A percentile compares a stretch with the other conserved stretches of the same genome.
Evolutionary conservation across 2,888 invertebrate species (phyloP).

Genomic region (Limnephilus auricula): DNA sequence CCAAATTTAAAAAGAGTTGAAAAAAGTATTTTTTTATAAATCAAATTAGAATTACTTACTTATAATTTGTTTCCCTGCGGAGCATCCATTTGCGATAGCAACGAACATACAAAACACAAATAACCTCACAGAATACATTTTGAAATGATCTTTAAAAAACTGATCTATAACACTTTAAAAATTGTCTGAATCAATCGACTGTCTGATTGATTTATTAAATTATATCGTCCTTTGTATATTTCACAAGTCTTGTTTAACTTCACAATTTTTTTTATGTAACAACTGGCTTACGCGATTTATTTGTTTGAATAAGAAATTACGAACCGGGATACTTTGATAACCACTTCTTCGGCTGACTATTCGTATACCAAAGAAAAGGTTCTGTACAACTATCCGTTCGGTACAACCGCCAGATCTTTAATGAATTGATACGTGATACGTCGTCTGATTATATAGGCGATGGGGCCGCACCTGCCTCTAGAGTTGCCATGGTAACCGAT

Average conservation of each 20-base stretch:
- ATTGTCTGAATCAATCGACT: constrained; percentile 45
- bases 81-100: constrained; percentile 74
- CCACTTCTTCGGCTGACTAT: constrained; percentile 64
- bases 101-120: constrained; percentile 74
- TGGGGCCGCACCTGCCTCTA: constrained; percentile 37
- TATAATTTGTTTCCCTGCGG: constrained; percentile 75
- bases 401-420: constrained; percentile 63
- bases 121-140: constrained; percentile 67
- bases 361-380: constrained; percentile 63
- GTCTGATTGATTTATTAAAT: constrained; percentile 20
- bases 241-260: constrained; percentile 25
- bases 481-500: constrained; percentile 60
- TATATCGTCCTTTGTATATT: constrained; percentile 56
- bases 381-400: constrained; percentile 63
- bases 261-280: constrained; percentile 49
- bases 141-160: constrained; percentile 48
- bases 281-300: constrained; percentile 58
- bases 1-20: not conserved
- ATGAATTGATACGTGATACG: constrained; percentile 50
- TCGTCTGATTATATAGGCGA: constrained; percentile 59
- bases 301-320: not conserved
- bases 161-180: constrained; percentile 55
- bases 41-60: constrained; percentile 71
- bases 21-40: not conserved
- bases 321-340: constrained; percentile 62